Base-by-base conservation (phyloP, 1,140 invertebrate genomes). In the Aphaenogaster floridana region DNA sequence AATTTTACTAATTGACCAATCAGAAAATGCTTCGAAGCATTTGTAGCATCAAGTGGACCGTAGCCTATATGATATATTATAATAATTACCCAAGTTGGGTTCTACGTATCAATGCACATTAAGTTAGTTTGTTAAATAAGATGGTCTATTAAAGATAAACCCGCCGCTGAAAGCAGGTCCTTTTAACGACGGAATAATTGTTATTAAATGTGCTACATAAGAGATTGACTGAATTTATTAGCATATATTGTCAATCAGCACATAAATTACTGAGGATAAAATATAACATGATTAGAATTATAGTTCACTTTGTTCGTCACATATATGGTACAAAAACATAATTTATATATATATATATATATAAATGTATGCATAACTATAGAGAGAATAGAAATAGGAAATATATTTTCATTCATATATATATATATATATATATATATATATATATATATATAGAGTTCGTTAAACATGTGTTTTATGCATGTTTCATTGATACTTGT, bases 381-480 rank as follows among this genome's bases (percentile, higher is more conserved):
- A 36, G 3, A 64, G 59, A 74, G 52, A 36, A 78, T 21, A 63
- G 42, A 78, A 28, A 39, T 76, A 76, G 52, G 7, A 76, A 59
- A 64, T 79, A 79, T 79, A 79, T 79, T 79, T 79, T 79, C 42
- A 64, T 79, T 11, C 15, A 50, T 8, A 21, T 21, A 21, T 21
- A 21, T 21, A 21, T 21, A 21, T 21, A 48, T 48, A 63, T 21
- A 21, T 21, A 21, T 21, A 48, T 48, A 63, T n/a, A n/a, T n/a
- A 50, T 8, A 21, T 21, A 21, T 21, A 21, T 21, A 21, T 21
- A 21, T 21, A 48, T 48, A 63, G 15, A 48, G 11, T n/a, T 64
- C 57, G 11, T 34, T 15, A 42, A 63, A 48, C 28, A 59, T 79
- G 28, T 13, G 28, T 13, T 79, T 13, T 64, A 28, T 17, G 28